A percentile compares a stretch with the other conserved stretches of the same genome.
These are phyloP conservation scores for Rutpela maculata DNA, from an alignment of 2,888 invertebrate genomes.

Conservation along the genomic window DNA sequence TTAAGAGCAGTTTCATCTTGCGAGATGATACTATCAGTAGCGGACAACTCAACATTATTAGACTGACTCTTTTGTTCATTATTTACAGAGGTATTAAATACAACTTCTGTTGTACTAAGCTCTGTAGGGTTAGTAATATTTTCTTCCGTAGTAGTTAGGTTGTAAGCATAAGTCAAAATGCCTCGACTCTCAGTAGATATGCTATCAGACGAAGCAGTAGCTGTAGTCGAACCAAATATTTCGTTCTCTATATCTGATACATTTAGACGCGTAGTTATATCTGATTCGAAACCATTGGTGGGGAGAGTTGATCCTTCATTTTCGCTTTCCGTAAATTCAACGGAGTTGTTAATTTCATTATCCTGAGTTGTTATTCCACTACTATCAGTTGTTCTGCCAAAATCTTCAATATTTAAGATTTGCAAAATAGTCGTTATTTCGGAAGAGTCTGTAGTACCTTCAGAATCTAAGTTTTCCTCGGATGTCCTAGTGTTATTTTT, in stretches of 20 bases:
- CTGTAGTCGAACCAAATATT: conserved; percentile 14
- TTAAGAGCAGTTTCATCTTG: conserved; percentile 4
- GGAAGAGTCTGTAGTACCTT: conserved; percentile 29
- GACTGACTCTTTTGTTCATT: not conserved
- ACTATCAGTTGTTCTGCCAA: conserved; percentile 29
- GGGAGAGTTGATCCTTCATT: conserved; percentile 14
- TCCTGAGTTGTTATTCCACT: conserved; percentile 18
- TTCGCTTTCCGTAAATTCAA: not conserved
- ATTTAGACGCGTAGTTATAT: conserved; percentile 18
- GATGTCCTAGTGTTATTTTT: not conserved
- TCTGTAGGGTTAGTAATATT: not conserved
- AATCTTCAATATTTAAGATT: conserved; percentile 20
- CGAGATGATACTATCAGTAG: not conserved
- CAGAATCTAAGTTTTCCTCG: not conserved
- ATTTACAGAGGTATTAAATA: not conserved
- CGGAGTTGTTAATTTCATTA: conserved; percentile 12
- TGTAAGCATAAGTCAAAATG: not conserved
- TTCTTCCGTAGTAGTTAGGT: not conserved
- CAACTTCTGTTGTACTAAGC: not conserved
- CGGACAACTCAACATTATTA: not conserved
- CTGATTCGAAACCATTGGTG: not conserved
- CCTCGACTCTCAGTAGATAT: conserved; percentile 2
- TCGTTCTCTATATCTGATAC: conserved; percentile 8
- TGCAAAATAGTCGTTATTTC: conserved; percentile 31
- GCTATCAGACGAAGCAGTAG: not conserved